These are phyloP conservation scores for Channa argus DNA, from an alignment of 2,113 vertebrate genomes.

Conservation along the genomic window DNA sequence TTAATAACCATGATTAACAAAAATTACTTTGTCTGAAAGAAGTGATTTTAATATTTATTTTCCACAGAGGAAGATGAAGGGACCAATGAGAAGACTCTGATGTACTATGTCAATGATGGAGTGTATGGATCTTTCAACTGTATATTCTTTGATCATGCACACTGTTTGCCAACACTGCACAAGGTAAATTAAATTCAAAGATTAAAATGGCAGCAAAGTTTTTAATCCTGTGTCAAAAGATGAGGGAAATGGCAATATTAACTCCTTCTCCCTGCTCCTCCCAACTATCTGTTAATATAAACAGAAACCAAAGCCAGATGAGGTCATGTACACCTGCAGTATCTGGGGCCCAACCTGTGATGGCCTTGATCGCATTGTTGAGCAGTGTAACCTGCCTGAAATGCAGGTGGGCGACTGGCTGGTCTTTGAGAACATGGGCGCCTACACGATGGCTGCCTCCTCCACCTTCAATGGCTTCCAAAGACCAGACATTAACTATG, in stretches of 20 bases:
- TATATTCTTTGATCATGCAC: constrained; percentile 95
- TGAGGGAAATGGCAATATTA: neutral
- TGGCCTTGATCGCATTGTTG: constrained; percentile 94
- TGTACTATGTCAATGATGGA: constrained; percentile 98
- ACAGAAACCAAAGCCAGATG: constrained; percentile 94
- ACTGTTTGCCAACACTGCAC: constrained; percentile 90
- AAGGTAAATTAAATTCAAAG: constrained; percentile 82
- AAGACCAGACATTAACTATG: constrained; percentile 91
- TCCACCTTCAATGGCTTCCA: constrained; percentile 99
- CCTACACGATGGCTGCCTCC: constrained; percentile 94
- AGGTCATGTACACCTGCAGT: constrained; percentile 90
- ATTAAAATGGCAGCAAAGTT: neutral
- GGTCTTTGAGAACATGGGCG: constrained; percentile 98
- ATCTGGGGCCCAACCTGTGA: constrained; percentile 98
- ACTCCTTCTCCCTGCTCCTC: too few species aligned
- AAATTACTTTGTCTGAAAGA: neutral
- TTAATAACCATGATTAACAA: neutral
- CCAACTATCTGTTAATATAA: neutral
- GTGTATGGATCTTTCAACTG: constrained; percentile 99
- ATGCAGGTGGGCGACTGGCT: constrained; percentile 96
- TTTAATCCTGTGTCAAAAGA: neutral
- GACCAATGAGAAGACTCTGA: constrained; percentile 88
- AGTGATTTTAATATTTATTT: neutral
- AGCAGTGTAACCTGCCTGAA: constrained; percentile 90
- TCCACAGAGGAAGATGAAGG: constrained; percentile 90